A percentile compares a stretch with the other conserved stretches of the same genome.
Evolutionary conservation across 2,797 vertebrate species (phyloP).

Genomic region (Petrocephalus sullivani): DNA sequence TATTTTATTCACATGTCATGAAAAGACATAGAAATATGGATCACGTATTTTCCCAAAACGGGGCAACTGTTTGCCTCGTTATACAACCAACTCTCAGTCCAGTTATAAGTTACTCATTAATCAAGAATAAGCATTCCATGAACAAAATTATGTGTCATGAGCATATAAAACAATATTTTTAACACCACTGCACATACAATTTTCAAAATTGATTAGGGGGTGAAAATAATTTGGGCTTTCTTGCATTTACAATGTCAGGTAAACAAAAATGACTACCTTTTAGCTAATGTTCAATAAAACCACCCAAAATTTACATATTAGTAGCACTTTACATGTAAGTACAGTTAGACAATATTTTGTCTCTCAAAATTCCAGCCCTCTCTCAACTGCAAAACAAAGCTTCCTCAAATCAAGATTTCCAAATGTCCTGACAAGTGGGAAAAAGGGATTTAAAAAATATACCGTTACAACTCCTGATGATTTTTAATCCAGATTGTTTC

Average conservation of each 20-base stretch:
- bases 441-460: background rate
- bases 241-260: background rate
- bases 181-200: background rate
- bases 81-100: background rate
- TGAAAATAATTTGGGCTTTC: background rate
- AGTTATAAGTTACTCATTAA: slow-evolving; percentile 1
- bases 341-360: background rate
- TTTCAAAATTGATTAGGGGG: background rate
- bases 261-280: background rate
- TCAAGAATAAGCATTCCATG: background rate
- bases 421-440: background rate
- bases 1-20: slow-evolving; percentile 12
- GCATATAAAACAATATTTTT: background rate
- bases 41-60: background rate
- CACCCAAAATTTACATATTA: slow-evolving; percentile 46
- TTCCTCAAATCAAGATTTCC: background rate
- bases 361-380: background rate
- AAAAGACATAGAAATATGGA: background rate
- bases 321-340: slow-evolving; percentile 30
- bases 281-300: slow-evolving; percentile 33
- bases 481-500: slow-evolving; percentile 43
- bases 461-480: background rate
- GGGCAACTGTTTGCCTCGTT: background rate
- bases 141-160: background rate
- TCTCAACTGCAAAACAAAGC: background rate